These are phyloP conservation scores for Acleris emargana DNA, from an alignment of 2,888 invertebrate species.

Conservation along the genomic window DNA sequence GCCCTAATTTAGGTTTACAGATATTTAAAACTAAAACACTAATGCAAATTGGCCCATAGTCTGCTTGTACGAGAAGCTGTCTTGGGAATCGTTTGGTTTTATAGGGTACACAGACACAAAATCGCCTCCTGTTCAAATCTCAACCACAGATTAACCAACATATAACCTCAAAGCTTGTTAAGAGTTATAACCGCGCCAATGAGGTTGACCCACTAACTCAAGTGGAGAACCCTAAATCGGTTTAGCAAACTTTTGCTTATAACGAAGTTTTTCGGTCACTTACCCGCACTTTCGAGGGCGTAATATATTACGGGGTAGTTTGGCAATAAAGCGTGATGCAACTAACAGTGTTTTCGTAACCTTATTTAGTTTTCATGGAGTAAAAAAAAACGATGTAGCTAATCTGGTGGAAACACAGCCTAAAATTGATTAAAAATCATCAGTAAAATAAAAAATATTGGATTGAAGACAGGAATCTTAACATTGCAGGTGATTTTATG, in stretches of 20 bases:
- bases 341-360: too few species aligned
- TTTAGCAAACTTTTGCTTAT: constrained; percentile 21
- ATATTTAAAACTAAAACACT: too few species aligned
- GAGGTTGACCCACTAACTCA: constrained; percentile 22
- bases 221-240: constrained; percentile 18
- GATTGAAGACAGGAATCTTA: too few species aligned
- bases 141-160: background rate
- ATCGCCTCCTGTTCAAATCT: background rate
- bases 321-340: background rate
- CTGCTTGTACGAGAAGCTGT: too few species aligned
- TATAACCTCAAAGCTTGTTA: constrained; percentile 6
- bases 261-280: constrained; percentile 33
- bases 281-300: constrained; percentile 5
- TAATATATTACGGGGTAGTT: constrained; percentile 1
- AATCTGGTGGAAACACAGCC: too few species aligned
- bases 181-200: constrained; percentile 14
- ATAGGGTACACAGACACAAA: too few species aligned
- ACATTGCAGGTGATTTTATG: background rate
- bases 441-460: background rate
- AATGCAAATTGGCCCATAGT: too few species aligned
- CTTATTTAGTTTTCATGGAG: too few species aligned
- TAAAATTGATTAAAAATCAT: background rate
- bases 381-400: too few species aligned
- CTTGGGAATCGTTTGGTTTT: too few species aligned
- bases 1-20: too few species aligned